phyloP scores from a whole-genome alignment of 2,797 vertebrate species.

The Neosalanx taihuensis region DNA sequence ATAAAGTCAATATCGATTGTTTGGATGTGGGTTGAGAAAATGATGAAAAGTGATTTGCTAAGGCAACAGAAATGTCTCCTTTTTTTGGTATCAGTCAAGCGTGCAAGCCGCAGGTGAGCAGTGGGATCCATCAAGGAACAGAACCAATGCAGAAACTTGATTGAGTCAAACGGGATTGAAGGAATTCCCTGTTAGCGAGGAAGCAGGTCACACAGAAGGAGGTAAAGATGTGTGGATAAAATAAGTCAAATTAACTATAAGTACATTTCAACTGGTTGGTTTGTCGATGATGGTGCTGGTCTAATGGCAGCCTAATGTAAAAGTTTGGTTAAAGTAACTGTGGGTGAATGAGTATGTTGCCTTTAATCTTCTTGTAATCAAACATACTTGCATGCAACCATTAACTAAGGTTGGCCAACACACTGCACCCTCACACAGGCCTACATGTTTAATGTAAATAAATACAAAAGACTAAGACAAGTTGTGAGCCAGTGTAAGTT shows the following conservation, averaged over 20 bases:
- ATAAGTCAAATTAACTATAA: background rate
- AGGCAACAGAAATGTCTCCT: no score
- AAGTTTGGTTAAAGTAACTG: background rate
- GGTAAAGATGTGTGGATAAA: no score
- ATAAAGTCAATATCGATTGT: background rate
- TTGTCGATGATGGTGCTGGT: background rate
- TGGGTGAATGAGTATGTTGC: slow-evolving; percentile 13
- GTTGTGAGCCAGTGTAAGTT: no score
- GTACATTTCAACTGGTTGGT: background rate
- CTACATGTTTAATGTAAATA: background rate
- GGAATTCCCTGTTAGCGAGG: no score
- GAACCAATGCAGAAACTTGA: background rate
- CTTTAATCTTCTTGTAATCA: slow-evolving; percentile 15
- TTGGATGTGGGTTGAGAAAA: background rate
- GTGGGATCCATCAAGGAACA: background rate
- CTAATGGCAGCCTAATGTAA: background rate
- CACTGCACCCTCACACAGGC: background rate
- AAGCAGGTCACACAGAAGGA: no score
- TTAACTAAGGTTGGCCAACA: background rate
- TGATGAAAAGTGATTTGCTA: background rate
- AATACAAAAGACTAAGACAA: no score
- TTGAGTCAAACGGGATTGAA: no score
- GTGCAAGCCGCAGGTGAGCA: background rate
- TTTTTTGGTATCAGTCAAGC: background rate
- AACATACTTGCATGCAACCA: slow-evolving; percentile 14